Conservation (phyloP, 1,140 invertebrate genomes). For the Agrilus planipennis region DNA sequence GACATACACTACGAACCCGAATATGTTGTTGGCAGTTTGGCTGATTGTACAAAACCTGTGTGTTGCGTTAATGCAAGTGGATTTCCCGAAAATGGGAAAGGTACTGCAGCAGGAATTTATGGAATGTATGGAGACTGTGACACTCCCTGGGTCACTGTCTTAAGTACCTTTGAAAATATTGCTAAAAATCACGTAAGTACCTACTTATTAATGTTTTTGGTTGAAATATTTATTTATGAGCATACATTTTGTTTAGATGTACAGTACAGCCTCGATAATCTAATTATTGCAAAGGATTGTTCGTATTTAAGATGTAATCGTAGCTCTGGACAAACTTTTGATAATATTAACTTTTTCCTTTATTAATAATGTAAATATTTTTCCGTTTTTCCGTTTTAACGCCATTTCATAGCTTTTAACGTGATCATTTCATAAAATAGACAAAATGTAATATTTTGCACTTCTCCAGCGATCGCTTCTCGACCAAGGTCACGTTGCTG, state of each 20-base stretch:
- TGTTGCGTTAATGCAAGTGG: conserved; percentile 53
- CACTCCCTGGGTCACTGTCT: conserved; percentile 51
- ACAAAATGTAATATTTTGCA: too few relatives aligned
- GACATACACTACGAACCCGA: conserved; percentile 71
- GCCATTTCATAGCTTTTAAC: too few relatives aligned
- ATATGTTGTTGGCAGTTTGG: conserved; percentile 53
- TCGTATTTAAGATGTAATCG: too few relatives aligned
- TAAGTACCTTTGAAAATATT: conserved; percentile 45
- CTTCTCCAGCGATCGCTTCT: too few relatives aligned
- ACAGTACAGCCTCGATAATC: background rate
- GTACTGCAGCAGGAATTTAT: conserved; percentile 56
- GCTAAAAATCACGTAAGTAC: conserved; percentile 39
- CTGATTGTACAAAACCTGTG: conserved; percentile 58
- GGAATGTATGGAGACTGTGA: conserved; percentile 69
- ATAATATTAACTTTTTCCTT: too few relatives aligned
- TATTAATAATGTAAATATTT: too few relatives aligned
- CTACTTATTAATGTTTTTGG: background rate
- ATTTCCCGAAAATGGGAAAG: conserved; percentile 16
- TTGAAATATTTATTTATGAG: conserved; percentile 1
- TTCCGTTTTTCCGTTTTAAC: too few relatives aligned
- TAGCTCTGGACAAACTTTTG: too few relatives aligned
- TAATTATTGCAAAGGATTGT: too few relatives aligned
- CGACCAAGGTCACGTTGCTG: too few relatives aligned
- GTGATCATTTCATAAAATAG: too few relatives aligned
- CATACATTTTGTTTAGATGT: background rate